Percentiles rank a stretch among this genome's conserved stretches.
These are phyloP conservation scores for Chrysocyon brachyurus DNA, from an alignment of 2,797 vertebrate species.

Conservation along the genomic window DNA sequence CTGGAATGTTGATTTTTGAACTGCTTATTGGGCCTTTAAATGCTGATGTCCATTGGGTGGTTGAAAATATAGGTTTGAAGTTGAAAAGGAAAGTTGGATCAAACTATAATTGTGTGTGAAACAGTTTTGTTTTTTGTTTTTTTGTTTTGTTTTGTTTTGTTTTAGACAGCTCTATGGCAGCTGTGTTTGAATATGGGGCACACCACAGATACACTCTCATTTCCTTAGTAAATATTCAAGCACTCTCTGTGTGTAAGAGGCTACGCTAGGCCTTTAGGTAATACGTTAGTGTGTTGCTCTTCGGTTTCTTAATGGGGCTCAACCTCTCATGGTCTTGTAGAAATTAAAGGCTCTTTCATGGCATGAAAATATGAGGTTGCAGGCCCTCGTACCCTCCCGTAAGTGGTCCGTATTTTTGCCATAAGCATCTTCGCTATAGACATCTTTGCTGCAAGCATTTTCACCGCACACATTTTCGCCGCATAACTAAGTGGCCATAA, in stretches of 20 bases:
- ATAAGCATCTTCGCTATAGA: not conserved
- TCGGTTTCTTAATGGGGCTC: not conserved
- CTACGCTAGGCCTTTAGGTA: not conserved
- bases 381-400: not conserved
- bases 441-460: not conserved
- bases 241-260: not conserved
- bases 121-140: not conserved
- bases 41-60: not conserved
- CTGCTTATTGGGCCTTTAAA: not conserved
- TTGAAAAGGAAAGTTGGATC: slow-evolving; percentile 5
- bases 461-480: not conserved
- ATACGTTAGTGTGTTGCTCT: not conserved
- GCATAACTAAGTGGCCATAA: not conserved
- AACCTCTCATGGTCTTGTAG: not conserved
- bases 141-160: not conserved
- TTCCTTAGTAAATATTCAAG: not conserved
- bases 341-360: not conserved
- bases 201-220: not conserved
- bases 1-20: not conserved
- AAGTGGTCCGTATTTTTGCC: not conserved
- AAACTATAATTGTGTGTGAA: not conserved
- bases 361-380: not conserved
- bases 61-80: not conserved
- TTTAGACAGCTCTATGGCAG: not conserved
- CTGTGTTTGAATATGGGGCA: not conserved